Percentiles rank a stretch among this genome's conserved stretches.
Evolutionary conservation across 2,888 invertebrate genomes (phyloP).

Genomic region (Odontocerum albicorne): DNA sequence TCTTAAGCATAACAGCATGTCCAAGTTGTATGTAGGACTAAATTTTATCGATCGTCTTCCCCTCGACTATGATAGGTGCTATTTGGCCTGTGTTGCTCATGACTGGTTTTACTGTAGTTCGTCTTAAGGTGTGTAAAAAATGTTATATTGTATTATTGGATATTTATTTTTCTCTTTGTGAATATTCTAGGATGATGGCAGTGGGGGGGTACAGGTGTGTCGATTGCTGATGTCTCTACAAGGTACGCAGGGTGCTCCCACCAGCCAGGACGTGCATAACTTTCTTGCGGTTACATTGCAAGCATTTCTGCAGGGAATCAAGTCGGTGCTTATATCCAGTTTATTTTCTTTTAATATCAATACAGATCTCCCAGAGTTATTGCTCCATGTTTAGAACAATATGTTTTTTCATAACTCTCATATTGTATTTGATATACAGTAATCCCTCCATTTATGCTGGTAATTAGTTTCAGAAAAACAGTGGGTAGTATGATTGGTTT

Average conservation of each 20-base stretch:
- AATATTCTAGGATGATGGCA: slow-evolving; percentile 48
- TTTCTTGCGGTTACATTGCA: slow-evolving; percentile 52
- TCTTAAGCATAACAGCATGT: too few species aligned
- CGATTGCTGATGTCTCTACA: slow-evolving; percentile 50
- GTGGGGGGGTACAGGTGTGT: slow-evolving; percentile 54
- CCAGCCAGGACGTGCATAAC: slow-evolving; percentile 50
- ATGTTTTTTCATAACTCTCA: too few species aligned
- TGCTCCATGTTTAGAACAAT: too few species aligned
- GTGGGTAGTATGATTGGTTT: too few species aligned
- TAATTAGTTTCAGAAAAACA: too few species aligned
- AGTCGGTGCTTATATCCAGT: slow-evolving; percentile 19
- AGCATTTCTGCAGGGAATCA: slow-evolving; percentile 46
- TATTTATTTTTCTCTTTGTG: neutral
- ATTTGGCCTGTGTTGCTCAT: neutral
- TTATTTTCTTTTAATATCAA: neutral
- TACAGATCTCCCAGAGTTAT: neutral
- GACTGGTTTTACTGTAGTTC: neutral
- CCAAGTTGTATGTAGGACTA: too few species aligned
- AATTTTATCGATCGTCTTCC: too few species aligned
- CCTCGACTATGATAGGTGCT: too few species aligned
- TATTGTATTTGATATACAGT: too few species aligned
- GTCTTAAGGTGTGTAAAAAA: neutral
- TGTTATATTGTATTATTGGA: neutral
- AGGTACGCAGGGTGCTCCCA: slow-evolving; percentile 46
- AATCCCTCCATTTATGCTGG: too few species aligned